Evolutionary conservation across 2,888 invertebrate genomes (phyloP).

Genomic region (Drosophila diplacantha): DNA sequence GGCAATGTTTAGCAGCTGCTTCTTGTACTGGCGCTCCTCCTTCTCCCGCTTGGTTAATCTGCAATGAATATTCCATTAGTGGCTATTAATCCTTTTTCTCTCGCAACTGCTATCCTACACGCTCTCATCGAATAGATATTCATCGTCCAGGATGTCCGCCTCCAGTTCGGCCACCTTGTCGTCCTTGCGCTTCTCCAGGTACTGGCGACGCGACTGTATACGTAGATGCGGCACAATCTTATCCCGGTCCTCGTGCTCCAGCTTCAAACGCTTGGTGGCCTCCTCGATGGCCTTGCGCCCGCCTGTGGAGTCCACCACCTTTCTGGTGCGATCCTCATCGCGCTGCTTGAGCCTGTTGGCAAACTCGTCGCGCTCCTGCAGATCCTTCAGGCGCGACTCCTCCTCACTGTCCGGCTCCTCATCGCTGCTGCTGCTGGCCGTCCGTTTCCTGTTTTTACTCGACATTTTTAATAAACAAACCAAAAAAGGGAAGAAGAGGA

Average conservation of each 20-base stretch:
- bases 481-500: constrained; percentile 11
- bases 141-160: constrained; percentile 96
- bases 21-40: constrained; percentile 91
- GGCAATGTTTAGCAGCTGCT: constrained; percentile 91
- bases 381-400: constrained; percentile 87
- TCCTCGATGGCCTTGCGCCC: constrained; percentile 88
- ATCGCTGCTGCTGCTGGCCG: constrained; percentile 64
- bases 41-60: constrained; percentile 92
- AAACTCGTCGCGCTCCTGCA: constrained; percentile 96
- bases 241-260: constrained; percentile 91
- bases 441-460: constrained; percentile 62
- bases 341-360: constrained; percentile 90
- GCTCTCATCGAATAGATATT: constrained; percentile 93
- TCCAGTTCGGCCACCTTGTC: constrained; percentile 97
- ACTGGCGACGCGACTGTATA: constrained; percentile 93
- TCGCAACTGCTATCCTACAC: constrained; percentile 80
- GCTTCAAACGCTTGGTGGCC: constrained; percentile 92
- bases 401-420: constrained; percentile 85
- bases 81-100: rapidly evolving
- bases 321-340: constrained; percentile 92
- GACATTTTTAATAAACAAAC: constrained; percentile 59
- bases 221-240: constrained; percentile 92
- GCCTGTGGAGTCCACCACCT: constrained; percentile 82
- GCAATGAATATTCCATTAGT: constrained; percentile 51
- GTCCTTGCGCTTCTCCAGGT: constrained; percentile 96